phyloP scores from a whole-genome alignment of 1,140 invertebrate genomes.

The Caerostris extrusa region DNA sequence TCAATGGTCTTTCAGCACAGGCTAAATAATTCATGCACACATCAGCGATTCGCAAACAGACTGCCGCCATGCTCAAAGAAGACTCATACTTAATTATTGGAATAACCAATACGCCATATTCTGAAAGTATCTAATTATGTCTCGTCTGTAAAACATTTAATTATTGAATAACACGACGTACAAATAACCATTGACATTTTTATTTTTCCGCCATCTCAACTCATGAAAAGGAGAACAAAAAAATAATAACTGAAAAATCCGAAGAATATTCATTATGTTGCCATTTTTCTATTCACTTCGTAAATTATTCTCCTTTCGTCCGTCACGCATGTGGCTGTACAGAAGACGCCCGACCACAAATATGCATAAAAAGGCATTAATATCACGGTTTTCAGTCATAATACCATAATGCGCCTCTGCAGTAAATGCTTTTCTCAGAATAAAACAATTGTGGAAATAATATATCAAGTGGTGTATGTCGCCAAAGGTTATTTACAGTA shows the following conservation, averaged over 20 bases:
- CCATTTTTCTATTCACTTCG: not conserved
- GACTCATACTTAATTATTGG: not conserved
- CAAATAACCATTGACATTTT: slow-evolving; percentile 39
- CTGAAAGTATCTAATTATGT: not conserved
- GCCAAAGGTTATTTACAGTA: not conserved
- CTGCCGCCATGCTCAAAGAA: not conserved
- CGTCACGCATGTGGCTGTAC: not conserved
- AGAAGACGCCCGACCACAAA: not conserved
- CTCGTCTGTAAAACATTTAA: not conserved
- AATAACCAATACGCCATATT: not conserved
- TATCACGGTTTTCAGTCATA: not conserved
- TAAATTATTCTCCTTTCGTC: slow-evolving; percentile 12
- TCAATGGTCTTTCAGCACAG: not conserved
- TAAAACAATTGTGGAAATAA: not conserved
- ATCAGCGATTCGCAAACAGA: not conserved
- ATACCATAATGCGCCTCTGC: not conserved
- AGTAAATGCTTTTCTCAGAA: slow-evolving; percentile 1
- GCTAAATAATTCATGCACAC: not conserved
- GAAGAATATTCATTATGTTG: slow-evolving; percentile 26
- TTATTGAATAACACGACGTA: slow-evolving; percentile 50
- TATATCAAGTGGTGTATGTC: not conserved
- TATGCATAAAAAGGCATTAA: slow-evolving; percentile 27
- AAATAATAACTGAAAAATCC: not conserved
- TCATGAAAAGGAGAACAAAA: not conserved
- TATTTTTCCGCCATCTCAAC: not conserved